A percentile compares a stretch with the other conserved stretches of the same genome.
Evolutionary conservation across 2,797 vertebrate species (phyloP).

Genomic region (Pangasius krempfi): DNA sequence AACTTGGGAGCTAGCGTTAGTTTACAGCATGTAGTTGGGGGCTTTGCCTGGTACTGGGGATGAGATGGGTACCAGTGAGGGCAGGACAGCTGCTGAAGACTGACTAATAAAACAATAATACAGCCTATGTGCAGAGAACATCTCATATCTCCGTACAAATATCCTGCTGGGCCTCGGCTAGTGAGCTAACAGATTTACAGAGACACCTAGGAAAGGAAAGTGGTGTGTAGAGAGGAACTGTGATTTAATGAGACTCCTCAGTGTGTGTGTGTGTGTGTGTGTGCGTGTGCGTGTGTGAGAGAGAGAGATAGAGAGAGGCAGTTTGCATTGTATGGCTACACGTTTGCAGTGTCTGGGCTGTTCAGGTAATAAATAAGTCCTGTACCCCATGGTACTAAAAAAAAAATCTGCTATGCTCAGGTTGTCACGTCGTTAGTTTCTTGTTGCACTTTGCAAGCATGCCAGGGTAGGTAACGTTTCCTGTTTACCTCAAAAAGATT

Average conservation of each 20-base stretch:
- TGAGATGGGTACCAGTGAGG: slow-evolving; percentile 1
- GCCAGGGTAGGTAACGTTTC: background rate
- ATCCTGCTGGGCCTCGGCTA: slow-evolving; percentile 7
- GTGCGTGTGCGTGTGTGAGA: background rate
- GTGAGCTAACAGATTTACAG: slow-evolving; percentile 28
- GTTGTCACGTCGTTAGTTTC: background rate
- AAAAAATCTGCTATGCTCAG: background rate
- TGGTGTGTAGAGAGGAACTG: slow-evolving; percentile 5
- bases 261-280: background rate
- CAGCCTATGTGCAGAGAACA: slow-evolving; percentile 9
- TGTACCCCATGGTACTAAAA: background rate
- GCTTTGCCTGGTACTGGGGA: background rate
- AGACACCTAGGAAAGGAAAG: slow-evolving; percentile 12
- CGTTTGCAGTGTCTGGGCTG: background rate
- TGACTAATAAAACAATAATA: slow-evolving; percentile 36
- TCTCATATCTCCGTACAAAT: slow-evolving; percentile 24
- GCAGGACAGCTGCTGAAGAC: background rate
- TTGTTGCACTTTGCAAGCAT: slow-evolving; percentile 5
- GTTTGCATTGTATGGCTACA: background rate
- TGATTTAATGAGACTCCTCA: slow-evolving; percentile 5
- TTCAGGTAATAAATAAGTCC: background rate
- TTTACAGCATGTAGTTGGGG: background rate
- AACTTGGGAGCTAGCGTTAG: background rate
- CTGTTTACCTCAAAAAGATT: slow-evolving; percentile 11
- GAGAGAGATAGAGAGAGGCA: background rate